Evolutionary conservation across 2,888 invertebrate species (phyloP), one percentile per base, ranked within the genome.

Genomic region (Spodoptera exigua): DNA sequence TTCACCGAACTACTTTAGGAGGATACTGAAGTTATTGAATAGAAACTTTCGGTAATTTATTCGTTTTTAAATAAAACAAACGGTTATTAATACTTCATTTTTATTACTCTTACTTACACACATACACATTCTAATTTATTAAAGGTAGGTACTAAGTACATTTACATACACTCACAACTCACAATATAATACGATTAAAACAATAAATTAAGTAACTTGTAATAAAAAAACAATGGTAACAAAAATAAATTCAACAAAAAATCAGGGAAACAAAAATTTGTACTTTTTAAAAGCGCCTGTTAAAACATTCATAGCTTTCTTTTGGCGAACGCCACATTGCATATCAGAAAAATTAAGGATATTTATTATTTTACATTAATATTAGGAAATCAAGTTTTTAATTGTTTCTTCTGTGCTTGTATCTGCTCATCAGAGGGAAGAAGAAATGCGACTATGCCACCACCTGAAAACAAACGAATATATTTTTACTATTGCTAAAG

Each of bases 401-500:
- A 11, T 7, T 18, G 35, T 55, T 80, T 74, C 40, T 74, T 77
- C 16, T 70, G 67, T 16, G 68, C 61, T 0, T 36, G 13, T n/a
- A 82, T 62, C 45, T 74, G 69, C 18, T 69, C 73, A 0, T 91
- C 88, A 5, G 83, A 73, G 0, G 92, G 92, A n/a, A 93, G 70
- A 1, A 92, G 62, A 0, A 90, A 78, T 0, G 83, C 91, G 0
- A 91, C 56, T 0, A 88, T 0, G 0, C 89, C 90, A 1, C 90
- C 91, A 67, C 76, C 92, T 93, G 86, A 5, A 86, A 90, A 51
- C 18, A 39, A 55, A 37, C 54, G 53, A 27, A 16, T 45, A n/a
- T 18, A 18, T 0, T 41, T 12, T 1, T 11, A 9, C 5, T 7
- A 27, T 27, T 27, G 27, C 27, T 7, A 27, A 27, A 27, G 27